These are phyloP conservation scores for Darevskia mixta DNA, from an alignment of 2,797 vertebrate species.

Conservation along the genomic window DNA sequence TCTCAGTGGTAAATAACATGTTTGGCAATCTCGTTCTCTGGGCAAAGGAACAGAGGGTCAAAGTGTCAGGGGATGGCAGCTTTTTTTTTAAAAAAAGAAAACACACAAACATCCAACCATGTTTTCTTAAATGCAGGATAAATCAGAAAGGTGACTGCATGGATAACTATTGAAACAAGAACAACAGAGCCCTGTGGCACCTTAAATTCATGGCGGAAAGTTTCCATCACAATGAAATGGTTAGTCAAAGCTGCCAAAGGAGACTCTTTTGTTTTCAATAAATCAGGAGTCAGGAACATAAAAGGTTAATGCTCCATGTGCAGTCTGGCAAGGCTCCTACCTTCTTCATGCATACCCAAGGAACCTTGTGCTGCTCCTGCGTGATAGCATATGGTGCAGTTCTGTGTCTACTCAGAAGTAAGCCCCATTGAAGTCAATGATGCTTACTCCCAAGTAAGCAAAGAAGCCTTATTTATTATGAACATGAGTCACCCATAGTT, in stretches of 20 bases:
- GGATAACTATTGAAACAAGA: too few species aligned
- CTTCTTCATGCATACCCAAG: too few species aligned
- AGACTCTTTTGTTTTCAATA: neutral
- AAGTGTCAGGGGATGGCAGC: too few species aligned
- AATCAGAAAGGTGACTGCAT: too few species aligned
- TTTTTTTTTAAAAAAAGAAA: neutral
- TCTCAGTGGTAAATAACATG: constrained; percentile 38
- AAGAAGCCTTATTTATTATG: neutral
- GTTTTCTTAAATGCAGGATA: neutral
- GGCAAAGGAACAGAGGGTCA: neutral
- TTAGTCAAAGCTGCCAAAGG: neutral
- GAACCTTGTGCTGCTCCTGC: too few species aligned
- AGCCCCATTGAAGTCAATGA: too few species aligned
- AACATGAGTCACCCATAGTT: neutral
- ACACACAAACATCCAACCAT: neutral
- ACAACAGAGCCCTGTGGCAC: too few species aligned
- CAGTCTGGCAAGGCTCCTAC: too few species aligned
- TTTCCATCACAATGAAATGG: neutral
- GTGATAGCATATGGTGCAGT: too few species aligned
- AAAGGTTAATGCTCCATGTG: neutral
- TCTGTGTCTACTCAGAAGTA: neutral
- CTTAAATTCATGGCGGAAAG: neutral
- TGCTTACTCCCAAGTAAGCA: too few species aligned
- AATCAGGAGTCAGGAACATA: neutral
- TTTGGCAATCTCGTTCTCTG: neutral